A percentile compares a stretch with the other conserved stretches of the same genome.
Evolutionary conservation across 2,888 invertebrate genomes (phyloP).

Genomic region (Ornithoptera alexandrae): DNA sequence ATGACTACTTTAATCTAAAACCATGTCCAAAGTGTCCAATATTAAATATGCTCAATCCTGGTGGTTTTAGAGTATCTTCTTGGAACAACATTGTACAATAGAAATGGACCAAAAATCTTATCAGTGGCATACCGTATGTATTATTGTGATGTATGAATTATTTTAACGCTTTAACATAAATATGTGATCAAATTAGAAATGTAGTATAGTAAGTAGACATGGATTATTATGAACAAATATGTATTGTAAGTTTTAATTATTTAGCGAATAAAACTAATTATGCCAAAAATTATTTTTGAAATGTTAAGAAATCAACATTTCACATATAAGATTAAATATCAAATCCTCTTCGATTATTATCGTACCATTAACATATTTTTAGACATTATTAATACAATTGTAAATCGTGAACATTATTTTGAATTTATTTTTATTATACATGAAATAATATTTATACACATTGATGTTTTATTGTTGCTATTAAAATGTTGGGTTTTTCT

Average conservation of each 20-base stretch:
- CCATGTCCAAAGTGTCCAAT: background rate
- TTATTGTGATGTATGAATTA: slow-evolving; percentile 1
- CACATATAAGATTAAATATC: background rate
- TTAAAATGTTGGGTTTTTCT: slow-evolving; percentile 27
- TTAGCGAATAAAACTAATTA: slow-evolving; percentile 18
- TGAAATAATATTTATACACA: slow-evolving; percentile 21
- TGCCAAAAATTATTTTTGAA: slow-evolving; percentile 26
- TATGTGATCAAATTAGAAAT: slow-evolving; percentile 22
- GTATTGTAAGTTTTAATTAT: slow-evolving; percentile 4
- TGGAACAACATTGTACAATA: background rate
- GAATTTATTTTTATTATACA: slow-evolving; percentile 17
- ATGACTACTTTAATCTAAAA: background rate
- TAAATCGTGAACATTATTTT: slow-evolving; percentile 15
- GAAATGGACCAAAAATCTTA: background rate
- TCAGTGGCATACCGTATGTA: background rate
- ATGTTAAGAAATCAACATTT: background rate
- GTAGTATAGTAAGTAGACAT: slow-evolving; percentile 19
- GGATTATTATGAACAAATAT: slow-evolving; percentile 11
- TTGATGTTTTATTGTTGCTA: slow-evolving; percentile 26
- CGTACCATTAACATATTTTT: slow-evolving; percentile 17
- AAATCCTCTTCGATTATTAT: background rate
- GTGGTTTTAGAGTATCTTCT: background rate
- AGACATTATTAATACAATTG: slow-evolving; percentile 11
- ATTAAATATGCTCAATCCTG: background rate
- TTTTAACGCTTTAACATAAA: slow-evolving; percentile 13